These are phyloP conservation scores for Leucania comma DNA, from an alignment of 2,888 invertebrate species.

Conservation along the genomic window DNA sequence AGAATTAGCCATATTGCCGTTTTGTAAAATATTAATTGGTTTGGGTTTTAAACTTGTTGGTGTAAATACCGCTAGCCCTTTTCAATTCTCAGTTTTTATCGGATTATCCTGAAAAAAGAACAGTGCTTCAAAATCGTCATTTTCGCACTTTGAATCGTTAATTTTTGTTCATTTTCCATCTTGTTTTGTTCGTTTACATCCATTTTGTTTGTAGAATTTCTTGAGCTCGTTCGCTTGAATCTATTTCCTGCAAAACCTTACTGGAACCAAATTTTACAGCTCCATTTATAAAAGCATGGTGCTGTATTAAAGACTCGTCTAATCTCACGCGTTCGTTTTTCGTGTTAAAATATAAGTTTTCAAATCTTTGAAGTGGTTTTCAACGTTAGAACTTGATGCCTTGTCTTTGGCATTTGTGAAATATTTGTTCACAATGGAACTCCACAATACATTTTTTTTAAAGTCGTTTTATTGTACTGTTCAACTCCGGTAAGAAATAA, in stretches of 20 bases:
- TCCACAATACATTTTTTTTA: too few relatives aligned
- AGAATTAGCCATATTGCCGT: constrained; percentile 39
- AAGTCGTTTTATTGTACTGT: too few relatives aligned
- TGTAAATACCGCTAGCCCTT: constrained; percentile 34
- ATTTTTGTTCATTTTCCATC: constrained; percentile 3
- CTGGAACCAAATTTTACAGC: constrained; percentile 40
- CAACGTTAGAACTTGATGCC: too few relatives aligned
- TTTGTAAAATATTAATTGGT: constrained; percentile 40
- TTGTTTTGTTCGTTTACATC: constrained; percentile 3
- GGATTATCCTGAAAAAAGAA: constrained; percentile 34
- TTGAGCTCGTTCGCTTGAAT: constrained; percentile 22
- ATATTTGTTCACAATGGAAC: too few relatives aligned
- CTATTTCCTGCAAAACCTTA: constrained; percentile 28
- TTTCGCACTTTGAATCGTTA: constrained; percentile 16
- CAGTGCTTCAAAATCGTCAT: constrained; percentile 29
- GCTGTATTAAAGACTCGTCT: too few relatives aligned
- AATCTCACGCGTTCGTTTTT: too few relatives aligned
- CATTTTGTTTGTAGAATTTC: constrained; percentile 23
- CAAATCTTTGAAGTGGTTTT: too few relatives aligned
- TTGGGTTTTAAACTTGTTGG: constrained; percentile 30
- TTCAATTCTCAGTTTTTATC: constrained; percentile 36
- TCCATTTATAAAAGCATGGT: constrained; percentile 39
- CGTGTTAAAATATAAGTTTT: too few relatives aligned
- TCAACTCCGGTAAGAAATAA: too few relatives aligned
- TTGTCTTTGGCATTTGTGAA: too few relatives aligned